phyloP scores from a whole-genome alignment of 2,113 vertebrate species.

The Dasyornis broadbenti region DNA sequence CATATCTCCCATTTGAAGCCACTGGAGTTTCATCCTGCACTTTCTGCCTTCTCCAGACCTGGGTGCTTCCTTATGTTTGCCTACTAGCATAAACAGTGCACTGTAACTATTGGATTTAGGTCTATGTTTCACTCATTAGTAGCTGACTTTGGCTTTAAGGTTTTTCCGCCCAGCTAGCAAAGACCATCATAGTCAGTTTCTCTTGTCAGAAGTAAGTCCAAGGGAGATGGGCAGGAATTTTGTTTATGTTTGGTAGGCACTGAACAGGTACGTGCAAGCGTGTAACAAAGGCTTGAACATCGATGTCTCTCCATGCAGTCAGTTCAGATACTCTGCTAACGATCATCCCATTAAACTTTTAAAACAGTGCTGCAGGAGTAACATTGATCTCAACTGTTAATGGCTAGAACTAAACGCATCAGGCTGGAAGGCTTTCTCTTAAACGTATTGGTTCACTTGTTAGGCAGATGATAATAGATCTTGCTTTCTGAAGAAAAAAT shows the following conservation, averaged over 20 bases:
- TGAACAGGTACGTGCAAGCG: background rate
- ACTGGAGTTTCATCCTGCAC: background rate
- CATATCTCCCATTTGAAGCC: background rate
- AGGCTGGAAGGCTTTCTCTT: background rate
- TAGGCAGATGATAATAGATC: background rate
- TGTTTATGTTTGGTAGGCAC: background rate
- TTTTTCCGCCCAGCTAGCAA: background rate
- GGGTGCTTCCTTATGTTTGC: background rate
- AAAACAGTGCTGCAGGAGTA: conserved; percentile 27
- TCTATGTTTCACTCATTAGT: background rate
- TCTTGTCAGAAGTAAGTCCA: background rate
- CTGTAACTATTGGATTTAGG: background rate
- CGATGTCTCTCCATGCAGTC: background rate
- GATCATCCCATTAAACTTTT: conserved; percentile 57
- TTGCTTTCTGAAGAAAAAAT: background rate
- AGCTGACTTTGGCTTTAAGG: background rate
- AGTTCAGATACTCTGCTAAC: background rate
- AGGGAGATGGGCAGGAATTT: background rate
- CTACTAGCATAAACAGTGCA: background rate
- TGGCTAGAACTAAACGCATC: background rate
- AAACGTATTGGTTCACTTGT: background rate
- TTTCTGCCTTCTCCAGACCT: background rate
- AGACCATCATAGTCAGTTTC: background rate
- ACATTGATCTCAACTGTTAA: conserved; percentile 30
- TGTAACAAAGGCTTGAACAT: background rate